phyloP scores from a whole-genome alignment of 2,888 invertebrate species.

The Plutella xylostella region DNA sequence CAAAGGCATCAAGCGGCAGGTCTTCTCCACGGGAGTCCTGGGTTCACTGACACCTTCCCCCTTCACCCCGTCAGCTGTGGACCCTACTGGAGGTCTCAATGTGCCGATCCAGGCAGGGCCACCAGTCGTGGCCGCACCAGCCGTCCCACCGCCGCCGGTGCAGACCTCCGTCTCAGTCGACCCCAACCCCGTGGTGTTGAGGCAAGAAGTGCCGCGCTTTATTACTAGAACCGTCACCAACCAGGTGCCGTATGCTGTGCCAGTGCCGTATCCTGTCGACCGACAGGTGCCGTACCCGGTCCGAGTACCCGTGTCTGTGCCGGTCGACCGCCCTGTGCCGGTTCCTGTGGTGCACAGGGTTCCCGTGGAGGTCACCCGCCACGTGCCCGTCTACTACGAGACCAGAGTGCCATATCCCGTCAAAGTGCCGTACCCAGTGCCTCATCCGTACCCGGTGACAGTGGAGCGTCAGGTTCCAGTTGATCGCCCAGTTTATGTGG shows the following conservation, averaged over 20 bases:
- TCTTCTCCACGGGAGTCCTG: slow-evolving; percentile 25
- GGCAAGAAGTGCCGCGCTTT: slow-evolving; percentile 55
- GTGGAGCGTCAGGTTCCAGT: slow-evolving; percentile 70
- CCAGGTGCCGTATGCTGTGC: slow-evolving; percentile 31
- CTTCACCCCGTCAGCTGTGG: background rate
- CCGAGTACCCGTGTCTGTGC: slow-evolving; percentile 63
- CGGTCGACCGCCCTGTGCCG: slow-evolving; percentile 63
- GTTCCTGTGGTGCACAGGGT: slow-evolving; percentile 65
- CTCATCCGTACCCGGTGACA: slow-evolving; percentile 71
- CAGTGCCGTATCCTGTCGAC: slow-evolving; percentile 21
- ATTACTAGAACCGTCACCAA: slow-evolving; percentile 57
- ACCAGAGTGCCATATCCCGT: slow-evolving; percentile 62
- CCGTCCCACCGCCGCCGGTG: slow-evolving; percentile 26
- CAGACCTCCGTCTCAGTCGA: slow-evolving; percentile 47
- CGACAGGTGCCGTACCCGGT: slow-evolving; percentile 58
- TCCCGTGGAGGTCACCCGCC: slow-evolving; percentile 60
- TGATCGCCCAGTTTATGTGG: slow-evolving; percentile 69
- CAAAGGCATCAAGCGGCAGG: slow-evolving; percentile 48
- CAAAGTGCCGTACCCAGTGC: slow-evolving; percentile 63
- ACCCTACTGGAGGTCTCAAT: background rate
- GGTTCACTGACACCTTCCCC: no score
- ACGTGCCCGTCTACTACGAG: slow-evolving; percentile 60
- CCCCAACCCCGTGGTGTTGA: slow-evolving; percentile 54
- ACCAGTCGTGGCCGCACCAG: slow-evolving; percentile 26
- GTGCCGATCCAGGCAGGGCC: slow-evolving; percentile 17